Conservation (phyloP, 2,113 vertebrate species). For the Hippocampus barbouri region DNA sequence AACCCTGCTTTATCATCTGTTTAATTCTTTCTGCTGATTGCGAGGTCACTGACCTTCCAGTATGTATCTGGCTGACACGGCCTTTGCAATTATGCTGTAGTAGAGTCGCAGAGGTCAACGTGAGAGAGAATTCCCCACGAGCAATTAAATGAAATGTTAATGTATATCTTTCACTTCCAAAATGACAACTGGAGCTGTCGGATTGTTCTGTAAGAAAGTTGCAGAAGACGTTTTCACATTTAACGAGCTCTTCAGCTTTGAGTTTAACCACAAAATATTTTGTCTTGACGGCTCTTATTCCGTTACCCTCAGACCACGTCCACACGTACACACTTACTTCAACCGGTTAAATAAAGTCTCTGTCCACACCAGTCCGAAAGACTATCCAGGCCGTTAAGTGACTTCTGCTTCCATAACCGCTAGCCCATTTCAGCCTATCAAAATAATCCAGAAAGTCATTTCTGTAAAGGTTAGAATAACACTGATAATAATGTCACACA, state of each 20-base stretch:
- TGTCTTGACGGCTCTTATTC: constrained; percentile 1
- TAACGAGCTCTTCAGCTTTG: constrained; percentile 28
- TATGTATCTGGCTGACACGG: constrained; percentile 38
- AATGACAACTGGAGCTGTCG: constrained; percentile 51
- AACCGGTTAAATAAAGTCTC: neutral
- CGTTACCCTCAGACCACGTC: neutral
- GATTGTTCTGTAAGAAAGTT: constrained; percentile 40
- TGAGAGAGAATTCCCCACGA: constrained; percentile 43
- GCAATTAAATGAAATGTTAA: constrained; percentile 62
- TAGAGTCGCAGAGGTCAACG: constrained; percentile 53
- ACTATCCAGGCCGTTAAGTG: neutral
- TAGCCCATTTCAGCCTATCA: neutral
- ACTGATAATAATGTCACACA: too few species aligned
- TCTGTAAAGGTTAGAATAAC: too few species aligned
- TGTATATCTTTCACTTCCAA: constrained; percentile 39
- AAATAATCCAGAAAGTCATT: neutral
- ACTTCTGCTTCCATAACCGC: neutral
- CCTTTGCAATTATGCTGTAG: constrained; percentile 55
- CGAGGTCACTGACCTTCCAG: constrained; percentile 61
- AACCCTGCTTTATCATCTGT: constrained; percentile 55
- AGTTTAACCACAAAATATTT: constrained; percentile 5
- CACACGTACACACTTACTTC: neutral
- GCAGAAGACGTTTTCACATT: constrained; percentile 23
- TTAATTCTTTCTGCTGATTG: constrained; percentile 66
- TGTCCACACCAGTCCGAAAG: neutral